Evolutionary conservation across 2,113 vertebrate species (phyloP), one percentile per base, ranked within the genome.

Genomic region (Pao palembangensis): DNA sequence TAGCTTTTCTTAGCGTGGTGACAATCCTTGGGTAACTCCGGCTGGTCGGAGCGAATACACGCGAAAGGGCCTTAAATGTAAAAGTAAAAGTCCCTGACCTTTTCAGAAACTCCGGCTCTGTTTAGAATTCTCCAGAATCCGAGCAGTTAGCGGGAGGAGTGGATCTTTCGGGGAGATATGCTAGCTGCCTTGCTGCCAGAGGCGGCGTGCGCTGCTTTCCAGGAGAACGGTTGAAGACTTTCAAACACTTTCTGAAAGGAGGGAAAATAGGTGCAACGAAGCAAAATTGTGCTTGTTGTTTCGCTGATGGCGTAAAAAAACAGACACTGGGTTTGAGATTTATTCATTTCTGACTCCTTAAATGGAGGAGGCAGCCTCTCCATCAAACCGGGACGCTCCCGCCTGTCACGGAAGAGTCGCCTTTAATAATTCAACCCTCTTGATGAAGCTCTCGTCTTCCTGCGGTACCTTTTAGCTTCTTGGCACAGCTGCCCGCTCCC

Each of bases 381-480:
- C 63, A 71, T 81, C 78, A 81, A 79, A 72, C 58, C 8, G 17
- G 61, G 58, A 54, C 70, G 12, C 64, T 61, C 21, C 60, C 20
- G 4, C 51, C 59, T 70, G 57, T 79, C 69, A 55, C 78, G 20
- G 74, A 54, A 71, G 74, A 58, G 58, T 57, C 67, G 51, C 3
- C 61, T 79, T 84, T 78, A 83, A 83, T 81, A 69, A 84, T 88
- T 84, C 51, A 84, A 78, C n/a, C 3, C 59, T 59, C 13, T 28
- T 6, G 25, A 28, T 28, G 25, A 28, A 28, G 25, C 64, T 67
- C 61, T 48, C 1, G 8, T 12, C 34, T 38, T 38, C 8, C 34
- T 38, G 34, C 34, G 34, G 8, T 47, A 47, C 44, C n/a, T 47
- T 5, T 53, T 53, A 31, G 14, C 15, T 53, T 34, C 31, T n/a